Base-by-base conservation (phyloP, 2,113 vertebrate species). In the Coreoperca whiteheadi region DNA sequence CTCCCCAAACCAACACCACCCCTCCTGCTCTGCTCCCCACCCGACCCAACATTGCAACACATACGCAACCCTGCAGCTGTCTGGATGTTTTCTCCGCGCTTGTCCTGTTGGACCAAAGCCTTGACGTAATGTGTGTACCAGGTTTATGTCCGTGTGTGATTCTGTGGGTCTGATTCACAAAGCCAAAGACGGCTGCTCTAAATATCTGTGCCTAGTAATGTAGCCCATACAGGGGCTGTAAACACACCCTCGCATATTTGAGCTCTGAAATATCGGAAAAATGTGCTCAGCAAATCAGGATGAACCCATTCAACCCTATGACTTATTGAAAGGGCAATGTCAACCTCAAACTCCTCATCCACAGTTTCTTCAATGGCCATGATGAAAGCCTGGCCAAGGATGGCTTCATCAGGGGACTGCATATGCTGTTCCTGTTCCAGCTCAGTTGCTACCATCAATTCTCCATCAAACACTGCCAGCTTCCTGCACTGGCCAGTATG, bases 1-100 rank as follows among this genome's bases (percentile, higher is more conserved):
- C 37, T 53, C n/a, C 59, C n/a, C n/a, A 56, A 48, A 76, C 21
- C 50, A 73, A 37, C 57, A 37, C 25, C 43, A 67, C 39, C 28
- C 56, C 20, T 28, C 20, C 23, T 54, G 25, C 15, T 54, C 46
- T 63, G 48, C 34, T 18, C n/a, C n/a, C 59, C 53, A 14, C 30
- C 39, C 39, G 6, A 21, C 37, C 34, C n/a, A 50, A 54, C 51
- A 65, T 56, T 41, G 23, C n/a, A 56, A 67, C 64, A 67, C 41
- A n/a, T 4, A 56, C 56, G n/a, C 39, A 39, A 60, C 54, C 30
- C 25, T 71, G 53, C 81, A 87, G 81, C 77, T 88, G 83, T 56
- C 34, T 81, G 70, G 60, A 53, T 41, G 72, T 80, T 77, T 70
- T 54, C 48, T 48, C 8, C 14, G 21, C 39, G 60, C 20, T 8